These are phyloP conservation scores for Diachasmimorpha longicaudata DNA, from an alignment of 1,140 invertebrate species.

Conservation along the genomic window DNA sequence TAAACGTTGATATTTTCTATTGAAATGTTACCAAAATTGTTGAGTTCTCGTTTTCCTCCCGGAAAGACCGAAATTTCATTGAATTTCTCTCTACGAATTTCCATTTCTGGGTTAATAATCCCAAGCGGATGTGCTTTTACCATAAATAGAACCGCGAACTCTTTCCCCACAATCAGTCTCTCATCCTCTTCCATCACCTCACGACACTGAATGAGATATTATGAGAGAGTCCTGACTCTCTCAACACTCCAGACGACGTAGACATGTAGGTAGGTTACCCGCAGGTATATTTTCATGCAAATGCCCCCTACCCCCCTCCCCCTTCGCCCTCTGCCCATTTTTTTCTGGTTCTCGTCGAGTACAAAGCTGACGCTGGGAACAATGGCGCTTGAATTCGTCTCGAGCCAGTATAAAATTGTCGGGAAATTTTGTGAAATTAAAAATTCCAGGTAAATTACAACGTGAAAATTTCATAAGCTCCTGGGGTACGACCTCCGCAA, in stretches of 20 bases:
- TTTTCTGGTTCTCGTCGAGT: neutral
- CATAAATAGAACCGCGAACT: too few species aligned
- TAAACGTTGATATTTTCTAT: too few species aligned
- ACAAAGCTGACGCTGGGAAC: neutral
- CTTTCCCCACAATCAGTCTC: too few species aligned
- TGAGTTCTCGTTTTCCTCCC: too few species aligned
- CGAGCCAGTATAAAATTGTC: neutral
- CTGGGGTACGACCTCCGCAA: neutral
- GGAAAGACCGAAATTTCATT: neutral
- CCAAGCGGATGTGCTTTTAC: too few species aligned
- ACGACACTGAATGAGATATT: conserved; percentile 1
- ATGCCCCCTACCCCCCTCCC: neutral
- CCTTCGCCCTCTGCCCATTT: neutral
- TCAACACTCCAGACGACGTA: neutral
- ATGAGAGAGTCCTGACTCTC: neutral
- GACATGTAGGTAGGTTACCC: neutral
- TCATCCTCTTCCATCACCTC: neutral
- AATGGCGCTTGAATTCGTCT: neutral
- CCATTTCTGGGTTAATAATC: too few species aligned
- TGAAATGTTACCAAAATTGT: too few species aligned
- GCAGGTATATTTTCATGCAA: neutral
- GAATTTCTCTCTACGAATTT: too few species aligned
- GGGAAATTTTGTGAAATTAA: neutral
- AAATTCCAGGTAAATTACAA: neutral
- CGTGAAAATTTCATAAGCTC: neutral